phyloP scores from a whole-genome alignment of 2,113 vertebrate species.

The Callipepla californica region DNA sequence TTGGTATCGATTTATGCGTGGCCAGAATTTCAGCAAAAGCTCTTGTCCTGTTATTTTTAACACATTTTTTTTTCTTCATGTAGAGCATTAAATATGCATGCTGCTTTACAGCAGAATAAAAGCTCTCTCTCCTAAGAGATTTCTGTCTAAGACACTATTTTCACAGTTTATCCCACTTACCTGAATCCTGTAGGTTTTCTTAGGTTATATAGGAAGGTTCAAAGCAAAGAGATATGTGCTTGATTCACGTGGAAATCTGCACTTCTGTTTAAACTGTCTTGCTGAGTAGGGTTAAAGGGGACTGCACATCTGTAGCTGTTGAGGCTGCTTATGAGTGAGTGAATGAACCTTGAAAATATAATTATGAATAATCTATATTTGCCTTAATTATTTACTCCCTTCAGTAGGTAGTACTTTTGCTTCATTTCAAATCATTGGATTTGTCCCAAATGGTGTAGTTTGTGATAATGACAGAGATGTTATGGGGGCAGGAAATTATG shows the following conservation, averaged over 20 bases:
- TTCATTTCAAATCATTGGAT: not conserved
- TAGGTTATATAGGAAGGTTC: not conserved
- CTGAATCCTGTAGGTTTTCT: not conserved
- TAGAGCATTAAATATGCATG: not conserved
- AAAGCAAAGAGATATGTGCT: not conserved
- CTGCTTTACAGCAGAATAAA: slow-evolving; percentile 15
- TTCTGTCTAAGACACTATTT: not conserved
- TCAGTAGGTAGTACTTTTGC: not conserved
- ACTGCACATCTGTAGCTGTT: not conserved
- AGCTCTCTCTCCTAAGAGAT: not conserved
- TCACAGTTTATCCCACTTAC: not conserved
- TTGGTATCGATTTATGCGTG: not conserved
- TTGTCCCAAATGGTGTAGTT: not conserved
- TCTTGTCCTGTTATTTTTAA: not conserved
- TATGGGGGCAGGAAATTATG: not conserved
- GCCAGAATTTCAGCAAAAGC: slow-evolving; percentile 14
- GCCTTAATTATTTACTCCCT: not conserved
- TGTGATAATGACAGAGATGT: not conserved
- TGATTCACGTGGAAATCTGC: not conserved
- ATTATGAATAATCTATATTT: not conserved
- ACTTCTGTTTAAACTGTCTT: not conserved
- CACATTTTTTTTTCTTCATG: not conserved
- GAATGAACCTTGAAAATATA: not conserved
- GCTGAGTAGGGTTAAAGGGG: not conserved
- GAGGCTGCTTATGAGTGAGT: not conserved